Evolutionary conservation across 1,140 invertebrate genomes (phyloP), one percentile per base, ranked within the genome.

Genomic region (Drosophila equinoxialis): DNA sequence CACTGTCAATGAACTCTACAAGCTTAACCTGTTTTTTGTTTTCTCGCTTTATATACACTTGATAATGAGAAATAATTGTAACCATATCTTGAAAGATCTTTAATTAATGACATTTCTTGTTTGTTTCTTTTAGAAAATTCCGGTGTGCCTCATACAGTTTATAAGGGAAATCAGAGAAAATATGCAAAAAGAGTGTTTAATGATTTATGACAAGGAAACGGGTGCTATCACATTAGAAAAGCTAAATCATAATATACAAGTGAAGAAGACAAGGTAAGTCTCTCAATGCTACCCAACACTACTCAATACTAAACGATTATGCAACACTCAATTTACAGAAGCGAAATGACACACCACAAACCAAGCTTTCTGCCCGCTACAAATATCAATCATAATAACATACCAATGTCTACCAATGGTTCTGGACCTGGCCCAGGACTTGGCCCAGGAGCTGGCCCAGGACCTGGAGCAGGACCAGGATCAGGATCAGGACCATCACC

Each of bases 121-220:
- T 3, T 41, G 8, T 23, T 60, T 54, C 54, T 17, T 6, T 73
- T 90, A 92, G 91, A 89, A 83, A 96, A 97, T 69, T 96, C 97
- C 72, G 97, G 97, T 37, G 96, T 96, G 39, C 94, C 96, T 62
- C 96, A 98, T 79, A 98, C 97, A 71, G 96, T 99, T 61, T 99
- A 98, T 92, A 98, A 98, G 93, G 98, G 98, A 54, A 97, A 97
- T 85, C 96, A 98, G 90, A 94, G 96, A 90, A 96, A 97, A 45
- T 97, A 97, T 92, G 94, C 95, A 97, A 95, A 95, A 98, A 93
- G 98, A 99, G 94, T 99, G 98, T 93, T 97, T 99, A 51, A 94
- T 99, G 8, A 98, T 99, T 62, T 97, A 98, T 75, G 97, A 99
- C 92, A 95, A 96, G 91, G 93, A 94, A 48, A 99, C 97, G 3